Evolutionary conservation across 2,797 vertebrate species (phyloP).

Genomic region (Graptemys geographica): DNA sequence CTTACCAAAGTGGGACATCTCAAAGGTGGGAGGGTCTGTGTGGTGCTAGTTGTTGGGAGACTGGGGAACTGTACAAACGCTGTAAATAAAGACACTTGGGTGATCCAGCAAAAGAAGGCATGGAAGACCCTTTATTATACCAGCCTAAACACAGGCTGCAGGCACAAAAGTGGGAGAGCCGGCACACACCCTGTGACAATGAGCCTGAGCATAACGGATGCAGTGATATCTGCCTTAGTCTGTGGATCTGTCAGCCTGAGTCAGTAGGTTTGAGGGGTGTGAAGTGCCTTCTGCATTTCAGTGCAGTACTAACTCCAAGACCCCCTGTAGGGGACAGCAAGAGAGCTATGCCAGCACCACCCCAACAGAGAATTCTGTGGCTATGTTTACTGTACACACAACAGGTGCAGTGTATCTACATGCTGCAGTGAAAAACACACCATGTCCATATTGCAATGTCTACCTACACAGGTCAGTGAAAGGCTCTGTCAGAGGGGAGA

Average conservation of each 20-base stretch:
- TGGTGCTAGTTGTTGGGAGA: too few species aligned
- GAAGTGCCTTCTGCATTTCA: background rate
- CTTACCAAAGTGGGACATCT: too few species aligned
- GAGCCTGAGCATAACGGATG: slow-evolving; percentile 24
- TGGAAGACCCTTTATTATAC: too few species aligned
- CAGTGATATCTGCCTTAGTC: background rate
- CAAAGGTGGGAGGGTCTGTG: too few species aligned
- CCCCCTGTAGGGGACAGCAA: background rate
- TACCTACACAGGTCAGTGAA: background rate
- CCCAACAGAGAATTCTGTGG: background rate
- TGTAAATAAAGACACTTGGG: too few species aligned
- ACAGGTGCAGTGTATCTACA: background rate
- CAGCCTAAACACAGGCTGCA: too few species aligned
- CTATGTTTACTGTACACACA: background rate
- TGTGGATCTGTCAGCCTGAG: background rate
- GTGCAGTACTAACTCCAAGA: background rate
- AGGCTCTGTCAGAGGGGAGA: background rate
- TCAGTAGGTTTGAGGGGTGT: background rate
- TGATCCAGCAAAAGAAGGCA: too few species aligned
- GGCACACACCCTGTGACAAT: too few species aligned
- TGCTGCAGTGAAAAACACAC: background rate
- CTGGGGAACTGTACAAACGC: too few species aligned
- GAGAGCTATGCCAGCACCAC: background rate
- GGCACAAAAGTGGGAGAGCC: too few species aligned
- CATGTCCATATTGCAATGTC: background rate